A percentile compares a stretch with the other conserved stretches of the same genome.
Conservation (phyloP, 2,797 vertebrate species). For the Sebastes taczanowskii region DNA sequence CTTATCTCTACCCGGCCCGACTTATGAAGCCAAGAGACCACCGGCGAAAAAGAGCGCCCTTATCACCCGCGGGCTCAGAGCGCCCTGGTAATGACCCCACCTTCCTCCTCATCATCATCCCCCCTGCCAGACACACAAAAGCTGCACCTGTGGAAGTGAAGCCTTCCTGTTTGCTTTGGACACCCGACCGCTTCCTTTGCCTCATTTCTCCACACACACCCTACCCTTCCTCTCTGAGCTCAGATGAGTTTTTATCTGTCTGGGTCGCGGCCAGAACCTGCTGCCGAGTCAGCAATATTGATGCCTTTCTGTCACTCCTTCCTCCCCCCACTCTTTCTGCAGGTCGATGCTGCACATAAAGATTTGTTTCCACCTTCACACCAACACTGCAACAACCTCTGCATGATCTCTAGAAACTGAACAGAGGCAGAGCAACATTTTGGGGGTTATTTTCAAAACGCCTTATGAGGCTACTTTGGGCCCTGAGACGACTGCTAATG, state of each 20-base stretch:
- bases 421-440: not conserved
- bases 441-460: slow-evolving; percentile 6
- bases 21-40: slow-evolving; percentile 35
- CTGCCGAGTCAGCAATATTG: slow-evolving; percentile 75
- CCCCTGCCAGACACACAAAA: slow-evolving; percentile 57
- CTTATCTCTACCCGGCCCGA: slow-evolving; percentile 47
- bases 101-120: slow-evolving; percentile 27
- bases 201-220: slow-evolving; percentile 16
- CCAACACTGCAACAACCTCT: slow-evolving; percentile 26
- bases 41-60: slow-evolving; percentile 25
- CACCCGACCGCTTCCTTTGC: slow-evolving; percentile 65
- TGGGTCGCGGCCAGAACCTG: slow-evolving; percentile 54
- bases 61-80: slow-evolving; percentile 32
- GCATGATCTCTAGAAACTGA: not conserved
- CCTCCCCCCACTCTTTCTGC: not conserved
- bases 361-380: slow-evolving; percentile 9
- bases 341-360: slow-evolving; percentile 42
- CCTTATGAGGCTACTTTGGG: not conserved
- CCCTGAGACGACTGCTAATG: slow-evolving; percentile 53
- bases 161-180: slow-evolving; percentile 84
- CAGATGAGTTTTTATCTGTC: slow-evolving; percentile 59
- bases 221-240: slow-evolving; percentile 46
- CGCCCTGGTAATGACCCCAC: slow-evolving; percentile 48
- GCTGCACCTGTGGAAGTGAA: slow-evolving; percentile 80
- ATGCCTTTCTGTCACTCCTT: slow-evolving; percentile 32